Evolutionary conservation across 2,797 vertebrate genomes (phyloP), one percentile per base, ranked within the genome.

Genomic region (Furcifer pardalis): DNA sequence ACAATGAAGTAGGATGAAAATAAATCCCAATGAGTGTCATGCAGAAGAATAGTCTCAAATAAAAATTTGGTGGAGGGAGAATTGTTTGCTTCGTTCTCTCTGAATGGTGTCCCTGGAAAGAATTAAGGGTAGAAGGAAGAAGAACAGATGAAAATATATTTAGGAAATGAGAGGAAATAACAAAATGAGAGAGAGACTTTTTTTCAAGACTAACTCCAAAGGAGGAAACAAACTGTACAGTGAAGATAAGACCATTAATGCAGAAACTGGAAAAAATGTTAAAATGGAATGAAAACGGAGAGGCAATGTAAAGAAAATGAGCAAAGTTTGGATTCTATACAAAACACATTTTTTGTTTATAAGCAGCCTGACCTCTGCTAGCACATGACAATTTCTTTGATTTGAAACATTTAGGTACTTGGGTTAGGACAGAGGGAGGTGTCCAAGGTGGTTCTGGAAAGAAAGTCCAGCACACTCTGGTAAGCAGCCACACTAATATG

Each of bases 121-220:
- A 68, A 84, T 60, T 69, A 74, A 42, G 30, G 32, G 42, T 35
- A 17, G 37, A 56, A 5, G 30, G 4, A 79, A 60, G 35, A 42
- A 73, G 42, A 84, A 84, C n/a, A 15, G 5, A 80, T 44, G 46
- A 59, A 80, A 59, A 74, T 80, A 59, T 80, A 75, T 75, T 85
- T 80, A 59, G 62, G 21, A 80, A 80, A 73, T 78, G 74, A 86
- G 7, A n/a, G 17, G 69, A 82, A 69, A 62, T 44, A 63, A 81
- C 46, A 75, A 17, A 19, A 62, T 30, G 21, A 30, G 23, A 15
- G n/a, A 46, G 52, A 35, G 52, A 69, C 42, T 25, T 82, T 77
- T 81, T 30, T 19, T 2, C 73, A 32, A 72, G 83, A 68, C 10
- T 5, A 46, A 74, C 35, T 23, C 32, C 79, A 0, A 25, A 83